Base-by-base conservation (phyloP, 2,888 invertebrate species). In the Steinernema hermaphroditum region DNA sequence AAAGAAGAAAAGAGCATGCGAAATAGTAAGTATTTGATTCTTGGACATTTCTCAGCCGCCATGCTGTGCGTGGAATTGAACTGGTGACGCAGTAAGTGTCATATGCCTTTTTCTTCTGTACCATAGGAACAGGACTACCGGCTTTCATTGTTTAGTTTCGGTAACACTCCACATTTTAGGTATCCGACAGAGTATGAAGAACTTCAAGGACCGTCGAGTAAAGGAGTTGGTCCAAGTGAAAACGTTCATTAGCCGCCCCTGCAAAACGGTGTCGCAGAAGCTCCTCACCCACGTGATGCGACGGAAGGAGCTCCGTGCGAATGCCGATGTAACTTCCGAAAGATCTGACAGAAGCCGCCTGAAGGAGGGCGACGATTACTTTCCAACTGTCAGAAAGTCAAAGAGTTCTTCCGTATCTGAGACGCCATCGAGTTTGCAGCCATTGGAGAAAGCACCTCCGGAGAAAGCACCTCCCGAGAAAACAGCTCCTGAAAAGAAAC, bases 201-300 rank as follows among this genome's bases (percentile, higher is more conserved):
- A 22, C 24, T 72, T 72, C 69, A 68, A 68, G 27, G 72, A 72
- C 19, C 57, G 68, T 19, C 46, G 69, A 27, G 72, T 49, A 22
- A 72, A 72, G 57, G 44, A 74, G 9, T 54, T 75, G 29, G 4
- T n/a, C 16, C 34, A 50, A 16, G 70, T 75, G 43, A 73, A 74
- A 32, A 74, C 70, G 32, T 73, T 75, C 29, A 73, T 75, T 32
- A 70, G 72, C n/a, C 54, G 69, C 12, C 57, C 69, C 41, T 57
- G 46, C 34, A 57, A 74, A 22, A 29, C 46, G 19, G 32, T 27
- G 1, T 43, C 70, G 74, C 70, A 74, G 44, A 74, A 68, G 41
- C 68, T 74, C 24, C 68, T 74, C 24, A 68, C 41, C 34, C 27
- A 57, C 27, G 72, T 74, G 0, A 46, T 43, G 24, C 50, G 50